A percentile compares a stretch with the other conserved stretches of the same genome.
These are phyloP conservation scores for Platynereis dumerilii DNA, from an alignment of 2,888 invertebrate species.

Conservation along the genomic window DNA sequence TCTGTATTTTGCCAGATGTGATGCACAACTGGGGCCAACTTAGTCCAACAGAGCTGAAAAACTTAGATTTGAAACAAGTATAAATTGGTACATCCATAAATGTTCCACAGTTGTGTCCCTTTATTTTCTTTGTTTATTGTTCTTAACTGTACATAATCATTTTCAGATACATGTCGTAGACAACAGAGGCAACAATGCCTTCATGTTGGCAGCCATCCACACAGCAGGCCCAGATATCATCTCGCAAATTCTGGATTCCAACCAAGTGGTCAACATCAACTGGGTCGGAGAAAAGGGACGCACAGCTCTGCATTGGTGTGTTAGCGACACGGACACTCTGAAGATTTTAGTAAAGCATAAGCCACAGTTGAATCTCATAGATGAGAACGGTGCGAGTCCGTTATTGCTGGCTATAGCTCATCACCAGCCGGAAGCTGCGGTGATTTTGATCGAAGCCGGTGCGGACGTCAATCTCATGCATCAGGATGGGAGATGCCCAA, in stretches of 20 bases:
- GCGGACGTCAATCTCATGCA: constrained; percentile 29
- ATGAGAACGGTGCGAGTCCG: constrained; percentile 33
- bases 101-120: no score
- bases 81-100: no score
- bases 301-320: constrained; percentile 34
- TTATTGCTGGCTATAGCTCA: constrained; percentile 36
- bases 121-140: no score
- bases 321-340: constrained; percentile 28
- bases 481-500: constrained; percentile 29
- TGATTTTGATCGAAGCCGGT: constrained; percentile 31
- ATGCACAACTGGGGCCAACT: no score
- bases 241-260: constrained; percentile 16
- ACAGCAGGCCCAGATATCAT: constrained; percentile 26
- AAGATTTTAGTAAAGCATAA: constrained; percentile 20
- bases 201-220: constrained; percentile 29
- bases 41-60: no score
- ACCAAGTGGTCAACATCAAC: constrained; percentile 26
- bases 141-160: no score
- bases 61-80: no score
- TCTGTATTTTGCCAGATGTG: no score
- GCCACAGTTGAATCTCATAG: constrained; percentile 23
- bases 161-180: constrained; percentile 18
- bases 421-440: constrained; percentile 29
- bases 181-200: constrained; percentile 26
- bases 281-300: constrained; percentile 13